Evolutionary conservation across 2,113 vertebrate genomes (phyloP).

Genomic region (Connochaetes taurinus): DNA sequence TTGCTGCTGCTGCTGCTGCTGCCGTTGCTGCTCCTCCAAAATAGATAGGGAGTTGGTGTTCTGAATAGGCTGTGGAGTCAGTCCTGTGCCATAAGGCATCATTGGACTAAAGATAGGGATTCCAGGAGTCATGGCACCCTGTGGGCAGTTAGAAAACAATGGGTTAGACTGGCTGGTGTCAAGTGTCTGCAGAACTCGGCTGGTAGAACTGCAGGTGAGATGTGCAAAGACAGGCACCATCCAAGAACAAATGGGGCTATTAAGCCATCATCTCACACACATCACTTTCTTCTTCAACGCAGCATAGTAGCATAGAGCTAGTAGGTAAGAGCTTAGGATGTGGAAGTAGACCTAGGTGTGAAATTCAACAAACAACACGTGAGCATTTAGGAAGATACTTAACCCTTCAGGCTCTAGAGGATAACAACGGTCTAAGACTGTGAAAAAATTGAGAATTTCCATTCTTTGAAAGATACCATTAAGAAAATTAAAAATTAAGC

Average conservation of each 20-base stretch:
- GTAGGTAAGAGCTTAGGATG: background rate
- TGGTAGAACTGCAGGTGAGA: background rate
- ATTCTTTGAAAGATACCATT: background rate
- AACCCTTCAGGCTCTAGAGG: background rate
- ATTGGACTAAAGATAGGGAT: constrained; percentile 96
- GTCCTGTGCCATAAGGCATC: constrained; percentile 97
- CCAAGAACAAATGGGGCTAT: background rate
- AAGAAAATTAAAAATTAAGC: background rate
- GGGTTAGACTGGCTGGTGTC: background rate
- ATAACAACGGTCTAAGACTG: background rate
- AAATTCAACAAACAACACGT: background rate
- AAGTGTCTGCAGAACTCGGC: background rate
- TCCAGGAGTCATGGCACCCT: constrained; percentile 96
- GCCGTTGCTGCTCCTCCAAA: constrained; percentile 94
- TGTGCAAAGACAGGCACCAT: background rate
- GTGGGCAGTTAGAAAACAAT: background rate
- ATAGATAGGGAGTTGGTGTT: constrained; percentile 93
- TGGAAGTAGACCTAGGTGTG: background rate
- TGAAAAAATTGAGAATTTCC: background rate
- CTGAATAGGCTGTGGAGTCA: constrained; percentile 96
- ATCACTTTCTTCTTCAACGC: background rate
- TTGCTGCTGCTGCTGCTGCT: constrained; percentile 93
- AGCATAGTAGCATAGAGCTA: background rate
- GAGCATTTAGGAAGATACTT: background rate
- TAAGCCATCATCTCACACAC: background rate